Percentiles rank a stretch among this genome's conserved stretches.
These are phyloP conservation scores for Melopsittacus undulatus DNA, from an alignment of 2,797 vertebrate genomes.

Conservation along the genomic window DNA sequence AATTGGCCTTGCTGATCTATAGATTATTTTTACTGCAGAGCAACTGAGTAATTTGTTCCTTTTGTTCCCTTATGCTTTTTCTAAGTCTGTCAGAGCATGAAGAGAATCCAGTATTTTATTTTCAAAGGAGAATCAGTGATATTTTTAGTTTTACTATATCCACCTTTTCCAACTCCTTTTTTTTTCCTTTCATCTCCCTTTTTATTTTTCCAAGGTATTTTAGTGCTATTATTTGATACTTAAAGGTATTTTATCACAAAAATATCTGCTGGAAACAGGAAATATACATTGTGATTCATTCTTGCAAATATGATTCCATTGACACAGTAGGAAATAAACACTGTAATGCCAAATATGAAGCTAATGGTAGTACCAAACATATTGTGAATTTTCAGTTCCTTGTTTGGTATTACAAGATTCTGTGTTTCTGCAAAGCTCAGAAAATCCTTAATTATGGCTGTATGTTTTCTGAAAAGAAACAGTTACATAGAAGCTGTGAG, in stretches of 20 bases:
- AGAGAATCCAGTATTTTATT: constrained; percentile 36
- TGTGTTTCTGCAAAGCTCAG: background rate
- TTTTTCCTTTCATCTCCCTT: background rate
- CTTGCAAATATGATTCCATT: background rate
- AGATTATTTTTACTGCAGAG: constrained; percentile 54
- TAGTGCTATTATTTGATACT: background rate
- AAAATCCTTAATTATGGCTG: background rate
- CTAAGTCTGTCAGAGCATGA: constrained; percentile 36
- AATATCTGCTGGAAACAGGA: background rate
- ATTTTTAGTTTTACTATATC: constrained; percentile 10
- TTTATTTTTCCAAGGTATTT: background rate
- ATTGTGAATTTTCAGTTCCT: background rate
- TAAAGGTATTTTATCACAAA: background rate
- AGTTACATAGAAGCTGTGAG: background rate
- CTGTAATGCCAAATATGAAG: background rate
- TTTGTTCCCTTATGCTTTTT: constrained; percentile 55
- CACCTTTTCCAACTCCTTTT: background rate
- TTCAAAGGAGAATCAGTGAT: background rate
- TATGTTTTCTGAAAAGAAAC: background rate
- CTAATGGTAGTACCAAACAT: background rate
- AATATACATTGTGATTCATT: background rate
- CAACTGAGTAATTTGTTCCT: constrained; percentile 58
- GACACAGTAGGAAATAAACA: background rate
- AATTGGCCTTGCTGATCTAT: constrained; percentile 53
- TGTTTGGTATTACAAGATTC: background rate